These are phyloP conservation scores for Macrochelys suwanniensis DNA, from an alignment of 2,797 vertebrate species.

Conservation along the genomic window DNA sequence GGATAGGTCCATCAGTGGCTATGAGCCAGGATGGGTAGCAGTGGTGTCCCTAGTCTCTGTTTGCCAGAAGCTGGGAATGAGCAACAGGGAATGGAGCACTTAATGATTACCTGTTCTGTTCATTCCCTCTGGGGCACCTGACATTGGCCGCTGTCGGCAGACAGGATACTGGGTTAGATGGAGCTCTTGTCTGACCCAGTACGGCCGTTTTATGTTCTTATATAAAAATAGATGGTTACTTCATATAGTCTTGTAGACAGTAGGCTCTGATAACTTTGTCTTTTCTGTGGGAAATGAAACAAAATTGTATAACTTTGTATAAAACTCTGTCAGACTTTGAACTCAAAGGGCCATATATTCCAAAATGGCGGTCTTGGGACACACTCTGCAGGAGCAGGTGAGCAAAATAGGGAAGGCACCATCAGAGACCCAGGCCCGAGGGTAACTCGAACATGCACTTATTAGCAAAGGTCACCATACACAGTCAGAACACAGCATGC, in stretches of 20 bases:
- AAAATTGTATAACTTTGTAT: not conserved
- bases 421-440: not conserved
- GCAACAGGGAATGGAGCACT: too few relatives aligned
- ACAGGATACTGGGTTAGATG: too few relatives aligned
- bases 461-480: not conserved
- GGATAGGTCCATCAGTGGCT: too few relatives aligned
- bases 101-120: too few relatives aligned
- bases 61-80: too few relatives aligned
- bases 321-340: not conserved
- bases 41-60: too few relatives aligned
- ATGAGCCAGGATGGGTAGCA: too few relatives aligned
- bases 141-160: too few relatives aligned
- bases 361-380: not conserved
- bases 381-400: not conserved
- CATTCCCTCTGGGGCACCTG: too few relatives aligned
- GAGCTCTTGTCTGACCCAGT: too few relatives aligned
- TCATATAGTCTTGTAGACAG: not conserved
- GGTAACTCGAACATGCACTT: not conserved
- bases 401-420: not conserved
- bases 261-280: accelerated
- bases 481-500: not conserved
- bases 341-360: not conserved
- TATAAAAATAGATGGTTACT: not conserved
- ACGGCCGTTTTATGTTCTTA: too few relatives aligned
- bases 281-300: not conserved